These are phyloP conservation scores for Rhimphoctona megacephalus DNA, from an alignment of 2,888 invertebrate genomes.

Conservation along the genomic window DNA sequence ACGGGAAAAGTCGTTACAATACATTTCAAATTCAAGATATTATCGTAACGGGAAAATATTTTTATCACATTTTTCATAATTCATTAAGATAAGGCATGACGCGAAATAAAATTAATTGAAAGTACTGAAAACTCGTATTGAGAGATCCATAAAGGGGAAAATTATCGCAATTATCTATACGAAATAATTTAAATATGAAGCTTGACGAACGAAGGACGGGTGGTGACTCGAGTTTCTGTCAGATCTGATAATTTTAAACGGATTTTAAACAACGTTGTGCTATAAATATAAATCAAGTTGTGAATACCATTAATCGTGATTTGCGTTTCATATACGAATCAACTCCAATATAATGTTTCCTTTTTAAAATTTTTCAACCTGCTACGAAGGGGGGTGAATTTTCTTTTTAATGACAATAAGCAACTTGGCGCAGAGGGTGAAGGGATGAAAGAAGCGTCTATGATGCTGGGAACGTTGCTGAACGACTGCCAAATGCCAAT, in stretches of 20 bases:
- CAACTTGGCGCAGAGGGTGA: neutral
- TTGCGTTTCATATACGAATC: neutral
- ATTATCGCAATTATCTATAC: too few species aligned
- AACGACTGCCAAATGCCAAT: slow-evolving; percentile 71
- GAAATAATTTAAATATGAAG: neutral
- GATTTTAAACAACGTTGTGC: neutral
- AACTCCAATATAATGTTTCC: slow-evolving; percentile 6
- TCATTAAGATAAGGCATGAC: neutral
- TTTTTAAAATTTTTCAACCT: slow-evolving; percentile 28
- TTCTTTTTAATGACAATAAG: slow-evolving; percentile 39
- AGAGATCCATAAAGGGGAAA: neutral
- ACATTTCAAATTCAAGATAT: too few species aligned
- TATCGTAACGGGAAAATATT: neutral
- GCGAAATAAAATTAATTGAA: neutral
- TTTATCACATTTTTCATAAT: neutral
- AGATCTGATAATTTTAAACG: neutral
- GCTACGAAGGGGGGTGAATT: neutral
- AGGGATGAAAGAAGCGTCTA: slow-evolving; percentile 4
- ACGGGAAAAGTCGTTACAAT: too few species aligned
- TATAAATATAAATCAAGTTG: too few species aligned
- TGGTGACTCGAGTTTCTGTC: neutral
- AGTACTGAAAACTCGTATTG: neutral
- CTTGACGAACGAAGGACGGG: neutral
- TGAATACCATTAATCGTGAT: neutral
- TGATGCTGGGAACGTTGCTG: slow-evolving; percentile 51